These are phyloP conservation scores for Calyptommatus sinebrachiatus DNA, from an alignment of 2,113 vertebrate genomes.

Conservation along the genomic window DNA sequence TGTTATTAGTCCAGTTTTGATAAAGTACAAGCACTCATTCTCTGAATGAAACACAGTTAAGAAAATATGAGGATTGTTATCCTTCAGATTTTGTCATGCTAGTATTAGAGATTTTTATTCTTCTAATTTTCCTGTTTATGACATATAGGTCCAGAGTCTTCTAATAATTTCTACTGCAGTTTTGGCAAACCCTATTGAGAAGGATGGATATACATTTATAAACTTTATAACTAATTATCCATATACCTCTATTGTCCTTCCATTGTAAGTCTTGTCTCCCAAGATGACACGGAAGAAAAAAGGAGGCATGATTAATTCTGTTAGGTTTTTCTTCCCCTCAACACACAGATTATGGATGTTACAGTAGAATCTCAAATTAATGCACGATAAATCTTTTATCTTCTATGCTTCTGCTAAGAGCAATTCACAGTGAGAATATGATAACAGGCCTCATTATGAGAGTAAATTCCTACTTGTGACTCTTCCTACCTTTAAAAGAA, in stretches of 20 bases:
- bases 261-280: neutral
- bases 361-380: neutral
- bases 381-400: neutral
- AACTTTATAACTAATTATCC: neutral
- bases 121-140: neutral
- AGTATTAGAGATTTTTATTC: neutral
- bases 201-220: neutral
- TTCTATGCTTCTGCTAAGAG: neutral
- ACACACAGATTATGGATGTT: neutral
- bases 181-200: neutral
- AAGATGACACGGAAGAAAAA: neutral
- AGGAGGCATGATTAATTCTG: neutral
- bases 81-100: too few species aligned
- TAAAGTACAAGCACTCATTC: neutral
- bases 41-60: neutral
- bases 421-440: neutral
- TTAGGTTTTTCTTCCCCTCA: too few species aligned
- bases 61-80: neutral
- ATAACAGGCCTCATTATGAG: neutral
- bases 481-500: neutral
- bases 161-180: neutral
- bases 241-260: neutral
- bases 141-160: neutral
- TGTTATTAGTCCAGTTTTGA: neutral
- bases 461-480: neutral